A percentile compares a stretch with the other conserved stretches of the same genome.
phyloP scores from a whole-genome alignment of 2,888 invertebrate genomes.

The Crioceris asparagi region DNA sequence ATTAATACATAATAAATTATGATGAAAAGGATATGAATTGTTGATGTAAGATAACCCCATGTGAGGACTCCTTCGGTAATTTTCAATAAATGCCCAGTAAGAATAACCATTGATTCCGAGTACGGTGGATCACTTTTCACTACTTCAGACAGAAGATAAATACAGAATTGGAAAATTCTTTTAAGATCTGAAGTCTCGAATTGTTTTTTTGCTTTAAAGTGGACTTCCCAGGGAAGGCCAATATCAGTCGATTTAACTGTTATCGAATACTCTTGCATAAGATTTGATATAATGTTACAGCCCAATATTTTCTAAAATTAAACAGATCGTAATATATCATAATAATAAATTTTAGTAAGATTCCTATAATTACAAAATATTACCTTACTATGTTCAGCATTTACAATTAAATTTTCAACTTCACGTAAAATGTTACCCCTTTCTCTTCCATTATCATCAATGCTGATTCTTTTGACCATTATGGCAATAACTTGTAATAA shows the following conservation, averaged over 20 bases:
- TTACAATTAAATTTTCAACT: slow-evolving; percentile 64
- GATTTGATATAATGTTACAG: slow-evolving; percentile 68
- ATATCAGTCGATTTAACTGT: slow-evolving; percentile 78
- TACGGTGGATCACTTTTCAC: slow-evolving; percentile 41
- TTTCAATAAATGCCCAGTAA: slow-evolving; percentile 60
- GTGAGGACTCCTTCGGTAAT: slow-evolving; percentile 69
- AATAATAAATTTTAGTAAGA: no score
- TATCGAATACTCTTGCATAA: slow-evolving; percentile 82
- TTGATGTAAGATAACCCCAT: slow-evolving; percentile 73
- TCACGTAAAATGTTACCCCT: slow-evolving; percentile 58
- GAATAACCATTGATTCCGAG: slow-evolving; percentile 43
- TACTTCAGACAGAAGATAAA: slow-evolving; percentile 51
- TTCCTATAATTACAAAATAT: not conserved
- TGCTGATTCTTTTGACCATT: slow-evolving; percentile 74
- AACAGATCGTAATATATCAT: slow-evolving; percentile 2
- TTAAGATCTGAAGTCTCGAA: slow-evolving; percentile 76
- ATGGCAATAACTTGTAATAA: slow-evolving; percentile 71
- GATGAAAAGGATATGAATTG: slow-evolving; percentile 36
- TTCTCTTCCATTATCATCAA: slow-evolving; percentile 61
- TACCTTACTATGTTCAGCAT: slow-evolving; percentile 51
- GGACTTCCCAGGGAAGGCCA: slow-evolving; percentile 80
- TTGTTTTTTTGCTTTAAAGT: slow-evolving; percentile 70
- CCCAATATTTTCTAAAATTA: slow-evolving; percentile 64
- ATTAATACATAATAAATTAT: slow-evolving; percentile 2
- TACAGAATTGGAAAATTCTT: slow-evolving; percentile 64